Evolutionary conservation across 2,113 vertebrate genomes (phyloP), one percentile per base, ranked within the genome.

Genomic region (Tautogolabrus adspersus): DNA sequence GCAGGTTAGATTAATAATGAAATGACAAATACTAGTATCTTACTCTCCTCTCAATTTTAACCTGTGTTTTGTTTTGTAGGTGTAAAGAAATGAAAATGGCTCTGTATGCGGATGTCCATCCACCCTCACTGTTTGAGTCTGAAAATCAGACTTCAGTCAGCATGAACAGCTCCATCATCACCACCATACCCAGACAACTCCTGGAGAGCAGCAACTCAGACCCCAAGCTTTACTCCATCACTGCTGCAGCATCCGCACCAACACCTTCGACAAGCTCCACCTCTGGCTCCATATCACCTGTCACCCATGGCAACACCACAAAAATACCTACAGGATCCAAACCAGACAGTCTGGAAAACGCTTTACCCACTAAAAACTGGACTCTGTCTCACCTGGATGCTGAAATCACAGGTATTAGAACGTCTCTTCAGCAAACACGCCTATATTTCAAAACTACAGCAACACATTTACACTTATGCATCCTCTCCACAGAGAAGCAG

Each of bases 1-100:
- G 26, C 26, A 26, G 2, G 26, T 26, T 26, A 4, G 26, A 26
- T 26, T 2, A 26, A 26, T 26, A 26, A 2, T 26, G 26, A 26
- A 26, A 26, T n/a, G n/a, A n/a, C n/a, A n/a, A n/a, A n/a, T n/a
- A n/a, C n/a, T n/a, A n/a, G n/a, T 26, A 26, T 26, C 26, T 26
- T 26, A 26, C 26, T 26, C 26, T 4, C 26, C 26, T 26, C 26
- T 26, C 26, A 26, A 26, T 26, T 26, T 26, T 26, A 26, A 21
- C 37, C 13, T 70, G 54, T 49, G 42, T 13, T 71, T 37, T 75
- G n/a, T 47, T 16, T 67, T 34, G 12, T 82, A 95, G 93, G 92
- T 95, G 94, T 73, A 92, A 91, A 73, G 79, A 76, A 46, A 78
- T 61, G 49, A 64, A 91, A 51, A 77, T 93, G 89, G 57, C 81